Conservation (phyloP, 2,113 vertebrate species). For the Xyrauchen texanus region DNA sequence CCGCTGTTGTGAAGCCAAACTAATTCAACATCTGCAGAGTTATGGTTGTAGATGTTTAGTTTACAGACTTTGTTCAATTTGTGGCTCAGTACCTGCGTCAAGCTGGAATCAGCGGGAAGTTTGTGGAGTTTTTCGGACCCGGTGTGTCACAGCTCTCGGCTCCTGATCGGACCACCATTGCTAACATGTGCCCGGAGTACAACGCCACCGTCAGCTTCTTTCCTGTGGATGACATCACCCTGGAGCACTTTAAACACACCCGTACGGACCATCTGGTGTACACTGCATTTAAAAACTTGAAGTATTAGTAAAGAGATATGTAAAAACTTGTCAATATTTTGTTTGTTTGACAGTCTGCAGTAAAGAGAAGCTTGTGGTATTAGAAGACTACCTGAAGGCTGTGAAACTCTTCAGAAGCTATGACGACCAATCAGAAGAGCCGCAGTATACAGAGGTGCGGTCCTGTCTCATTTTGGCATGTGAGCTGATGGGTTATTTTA, state of each 20-base stretch:
- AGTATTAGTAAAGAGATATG: background rate
- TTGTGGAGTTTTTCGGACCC: constrained; percentile 95
- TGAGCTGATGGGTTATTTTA: too few species aligned
- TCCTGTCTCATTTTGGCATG: background rate
- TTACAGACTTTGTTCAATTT: background rate
- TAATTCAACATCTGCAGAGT: too few species aligned
- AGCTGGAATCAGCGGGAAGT: constrained; percentile 86
- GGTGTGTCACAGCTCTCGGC: constrained; percentile 90
- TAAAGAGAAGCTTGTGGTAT: constrained; percentile 80
- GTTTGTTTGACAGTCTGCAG: constrained; percentile 78
- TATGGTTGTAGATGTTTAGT: background rate
- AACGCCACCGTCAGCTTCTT: constrained; percentile 96
- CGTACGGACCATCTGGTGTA: constrained; percentile 72
- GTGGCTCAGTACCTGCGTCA: constrained; percentile 86
- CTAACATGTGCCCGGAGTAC: constrained; percentile 98
- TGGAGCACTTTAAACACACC: constrained; percentile 91
- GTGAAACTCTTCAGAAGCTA: constrained; percentile 86
- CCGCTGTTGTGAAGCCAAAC: too few species aligned
- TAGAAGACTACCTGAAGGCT: constrained; percentile 90
- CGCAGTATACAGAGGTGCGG: constrained; percentile 81
- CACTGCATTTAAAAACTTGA: background rate
- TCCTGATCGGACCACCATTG: constrained; percentile 93
- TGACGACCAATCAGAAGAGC: constrained; percentile 77
- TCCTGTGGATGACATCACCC: constrained; percentile 91
- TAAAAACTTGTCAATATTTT: background rate